Percentiles rank a stretch among this genome's conserved stretches.
Conservation (phyloP, 2,888 invertebrate species). For the Lepidocyrtinus sp. region DNA sequence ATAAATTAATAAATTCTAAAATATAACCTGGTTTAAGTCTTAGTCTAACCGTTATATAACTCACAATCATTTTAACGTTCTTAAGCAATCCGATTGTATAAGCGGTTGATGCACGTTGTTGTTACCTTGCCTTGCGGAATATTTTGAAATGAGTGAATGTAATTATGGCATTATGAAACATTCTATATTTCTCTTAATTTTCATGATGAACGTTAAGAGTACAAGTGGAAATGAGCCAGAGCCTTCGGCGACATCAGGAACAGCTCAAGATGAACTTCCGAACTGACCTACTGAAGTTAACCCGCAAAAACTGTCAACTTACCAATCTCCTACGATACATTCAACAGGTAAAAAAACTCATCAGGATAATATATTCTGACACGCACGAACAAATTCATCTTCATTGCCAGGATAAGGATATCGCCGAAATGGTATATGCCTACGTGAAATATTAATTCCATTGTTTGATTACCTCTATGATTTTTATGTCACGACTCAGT, state of each 20-base stretch:
- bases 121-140: not conserved
- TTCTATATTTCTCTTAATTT: not conserved
- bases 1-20: too few relatives aligned
- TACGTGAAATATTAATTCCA: too few relatives aligned
- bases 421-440: too few relatives aligned
- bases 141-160: too few relatives aligned
- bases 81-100: too few relatives aligned
- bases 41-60: too few relatives aligned
- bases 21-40: too few relatives aligned
- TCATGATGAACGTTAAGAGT: constrained; percentile 50
- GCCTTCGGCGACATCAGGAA: constrained; percentile 64
- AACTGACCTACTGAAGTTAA: constrained; percentile 64
- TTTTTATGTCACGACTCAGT: constrained; percentile 45
- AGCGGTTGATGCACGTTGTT: too few relatives aligned
- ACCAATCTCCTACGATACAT: constrained; percentile 64
- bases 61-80: too few relatives aligned
- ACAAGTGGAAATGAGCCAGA: constrained; percentile 66
- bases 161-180: not conserved
- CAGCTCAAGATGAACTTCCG: constrained; percentile 63
- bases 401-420: too few relatives aligned
- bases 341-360: constrained; percentile 66
- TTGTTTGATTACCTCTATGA: constrained; percentile 53
- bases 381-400: too few relatives aligned
- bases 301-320: constrained; percentile 67
- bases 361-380: too few relatives aligned